These are phyloP conservation scores for Neopipo cinnamomea DNA, from an alignment of 2,113 vertebrate genomes.

Conservation along the genomic window DNA sequence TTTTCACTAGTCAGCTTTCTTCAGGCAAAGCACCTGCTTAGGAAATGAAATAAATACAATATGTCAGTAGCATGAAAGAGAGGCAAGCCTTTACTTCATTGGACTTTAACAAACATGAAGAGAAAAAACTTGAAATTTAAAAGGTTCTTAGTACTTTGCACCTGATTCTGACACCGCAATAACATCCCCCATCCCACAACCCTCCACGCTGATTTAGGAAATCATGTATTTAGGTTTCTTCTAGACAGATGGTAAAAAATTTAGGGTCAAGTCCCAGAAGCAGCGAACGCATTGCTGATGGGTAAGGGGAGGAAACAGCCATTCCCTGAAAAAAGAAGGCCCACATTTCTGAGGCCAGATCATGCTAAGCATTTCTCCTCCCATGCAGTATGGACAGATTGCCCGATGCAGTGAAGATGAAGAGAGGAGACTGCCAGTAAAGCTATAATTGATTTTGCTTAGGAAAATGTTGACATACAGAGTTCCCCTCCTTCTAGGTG, in stretches of 20 bases:
- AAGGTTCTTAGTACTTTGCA: background rate
- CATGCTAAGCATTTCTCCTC: background rate
- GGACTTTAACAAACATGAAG: background rate
- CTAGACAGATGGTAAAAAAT: background rate
- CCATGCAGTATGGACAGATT: fast-evolving
- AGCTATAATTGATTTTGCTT: background rate
- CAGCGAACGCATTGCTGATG: fast-evolving
- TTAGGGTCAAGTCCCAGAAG: background rate
- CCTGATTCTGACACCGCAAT: background rate
- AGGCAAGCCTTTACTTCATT: background rate
- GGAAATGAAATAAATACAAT: background rate
- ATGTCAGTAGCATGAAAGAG: background rate
- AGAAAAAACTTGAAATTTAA: background rate
- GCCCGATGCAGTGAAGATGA: background rate
- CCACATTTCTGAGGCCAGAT: background rate
- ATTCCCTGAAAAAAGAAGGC: background rate
- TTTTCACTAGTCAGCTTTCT: background rate
- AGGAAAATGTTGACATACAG: background rate
- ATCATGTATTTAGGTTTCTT: background rate
- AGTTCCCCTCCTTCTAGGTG: background rate
- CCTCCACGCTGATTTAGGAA: background rate
- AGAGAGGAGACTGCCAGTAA: background rate
- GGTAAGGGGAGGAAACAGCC: background rate
- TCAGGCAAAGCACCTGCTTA: slow-evolving; percentile 34
- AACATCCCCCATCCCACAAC: background rate